A percentile compares a stretch with the other conserved stretches of the same genome.
Conservation (phyloP, 2,113 vertebrate species). For the Malurus elegans region DNA sequence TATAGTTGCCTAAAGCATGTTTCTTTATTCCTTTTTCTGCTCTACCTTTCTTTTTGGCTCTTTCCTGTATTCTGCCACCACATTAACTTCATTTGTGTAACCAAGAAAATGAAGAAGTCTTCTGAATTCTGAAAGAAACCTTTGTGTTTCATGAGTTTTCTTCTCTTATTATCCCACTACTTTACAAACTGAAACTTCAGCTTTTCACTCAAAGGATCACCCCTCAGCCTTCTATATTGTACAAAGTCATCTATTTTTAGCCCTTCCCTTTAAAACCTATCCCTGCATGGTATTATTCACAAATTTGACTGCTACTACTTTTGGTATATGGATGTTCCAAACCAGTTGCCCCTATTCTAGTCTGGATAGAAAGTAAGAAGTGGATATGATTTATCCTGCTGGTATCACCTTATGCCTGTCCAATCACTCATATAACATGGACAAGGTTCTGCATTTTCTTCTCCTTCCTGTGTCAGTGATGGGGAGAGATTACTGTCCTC, state of each 20-base stretch:
- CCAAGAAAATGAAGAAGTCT: slow-evolving; percentile 37
- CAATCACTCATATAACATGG: background rate
- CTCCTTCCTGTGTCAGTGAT: background rate
- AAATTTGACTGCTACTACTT: background rate
- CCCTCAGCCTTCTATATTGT: background rate
- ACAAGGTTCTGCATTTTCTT: background rate
- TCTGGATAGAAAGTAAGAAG: background rate
- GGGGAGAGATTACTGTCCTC: background rate
- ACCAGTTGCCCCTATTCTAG: background rate
- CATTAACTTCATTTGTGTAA: slow-evolving; percentile 41
- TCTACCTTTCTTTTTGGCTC: slow-evolving; percentile 22
- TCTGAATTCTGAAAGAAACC: slow-evolving; percentile 28
- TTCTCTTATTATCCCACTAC: background rate
- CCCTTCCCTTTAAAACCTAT: background rate
- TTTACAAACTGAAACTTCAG: slow-evolving; percentile 17
- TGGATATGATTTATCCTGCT: background rate
- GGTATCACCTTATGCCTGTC: background rate
- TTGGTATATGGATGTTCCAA: background rate
- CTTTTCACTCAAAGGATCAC: background rate
- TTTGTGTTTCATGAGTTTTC: slow-evolving; percentile 23
- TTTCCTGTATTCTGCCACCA: slow-evolving; percentile 2
- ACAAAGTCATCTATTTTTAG: slow-evolving; percentile 37
- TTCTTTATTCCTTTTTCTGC: slow-evolving; percentile 24
- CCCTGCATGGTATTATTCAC: background rate
- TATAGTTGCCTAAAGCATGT: slow-evolving; percentile 23